phyloP scores from a whole-genome alignment of 2,888 invertebrate genomes.

The Lordiphosa fenestrarum region DNA sequence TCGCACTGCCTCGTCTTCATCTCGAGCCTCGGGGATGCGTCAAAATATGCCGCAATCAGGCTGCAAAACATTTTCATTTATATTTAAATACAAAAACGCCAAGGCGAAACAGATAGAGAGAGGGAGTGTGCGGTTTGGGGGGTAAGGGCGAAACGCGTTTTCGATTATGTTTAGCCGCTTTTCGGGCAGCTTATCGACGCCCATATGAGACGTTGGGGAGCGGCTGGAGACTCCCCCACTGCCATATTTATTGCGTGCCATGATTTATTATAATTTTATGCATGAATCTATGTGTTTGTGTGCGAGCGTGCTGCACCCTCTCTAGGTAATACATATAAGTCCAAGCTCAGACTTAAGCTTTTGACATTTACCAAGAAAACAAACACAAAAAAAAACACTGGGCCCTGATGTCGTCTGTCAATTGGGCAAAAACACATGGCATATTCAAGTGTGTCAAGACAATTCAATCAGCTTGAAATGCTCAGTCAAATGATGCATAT shows the following conservation, averaged over 20 bases:
- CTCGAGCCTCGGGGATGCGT: conserved; percentile 59
- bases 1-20: conserved; percentile 8
- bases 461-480: conserved; percentile 6
- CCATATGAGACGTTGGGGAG: conserved; percentile 34
- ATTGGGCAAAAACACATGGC: conserved; percentile 4
- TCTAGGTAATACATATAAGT: conserved; percentile 17
- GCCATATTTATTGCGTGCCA: conserved; percentile 67
- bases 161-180: conserved; percentile 72
- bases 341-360: conserved; percentile 1
- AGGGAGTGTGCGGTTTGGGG: conserved; percentile 5
- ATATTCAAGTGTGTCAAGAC: neutral
- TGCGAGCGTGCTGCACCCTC: conserved; percentile 15
- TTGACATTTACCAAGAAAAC: conserved; percentile 8
- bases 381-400: conserved; percentile 1
- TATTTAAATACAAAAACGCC: conserved; percentile 61
- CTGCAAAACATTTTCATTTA: conserved; percentile 74
- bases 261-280: conserved; percentile 73
- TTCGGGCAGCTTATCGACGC: conserved; percentile 66
- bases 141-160: conserved; percentile 53
- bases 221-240: conserved; percentile 1
- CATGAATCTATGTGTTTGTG: conserved; percentile 51
- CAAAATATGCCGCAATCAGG: conserved; percentile 73
- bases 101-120: conserved; percentile 14
- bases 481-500: neutral
- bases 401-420: conserved; percentile 7